Evolutionary conservation across 2,888 invertebrate genomes (phyloP).

Genomic region (Polydrusus tereticollis): DNA sequence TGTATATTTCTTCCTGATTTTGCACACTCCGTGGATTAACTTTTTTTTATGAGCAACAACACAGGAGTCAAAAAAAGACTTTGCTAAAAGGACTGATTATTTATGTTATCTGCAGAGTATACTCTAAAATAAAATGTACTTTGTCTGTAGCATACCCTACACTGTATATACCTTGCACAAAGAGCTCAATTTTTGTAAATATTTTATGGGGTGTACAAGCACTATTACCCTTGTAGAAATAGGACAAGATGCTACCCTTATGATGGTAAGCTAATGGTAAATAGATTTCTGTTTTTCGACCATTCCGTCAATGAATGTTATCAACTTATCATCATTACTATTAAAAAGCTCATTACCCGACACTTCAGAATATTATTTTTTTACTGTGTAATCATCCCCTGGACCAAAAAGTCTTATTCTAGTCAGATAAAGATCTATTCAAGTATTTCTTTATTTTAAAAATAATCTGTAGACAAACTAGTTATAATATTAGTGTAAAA

Average conservation of each 20-base stretch:
- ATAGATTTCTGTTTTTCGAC: too few relatives aligned
- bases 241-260: neutral
- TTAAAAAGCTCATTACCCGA: neutral
- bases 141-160: too few relatives aligned
- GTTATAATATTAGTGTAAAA: conserved; percentile 8
- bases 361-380: neutral
- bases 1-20: too few relatives aligned
- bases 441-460: conserved; percentile 3
- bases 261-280: too few relatives aligned
- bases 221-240: conserved; percentile 24
- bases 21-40: neutral
- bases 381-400: neutral
- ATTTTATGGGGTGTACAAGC: conserved; percentile 29
- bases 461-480: neutral
- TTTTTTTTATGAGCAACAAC: neutral
- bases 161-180: conserved; percentile 25
- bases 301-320: too few relatives aligned
- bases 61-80: neutral
- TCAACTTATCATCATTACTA: too few relatives aligned
- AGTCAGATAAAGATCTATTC: conserved; percentile 10
- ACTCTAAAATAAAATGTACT: too few relatives aligned
- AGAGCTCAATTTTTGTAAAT: conserved; percentile 31
- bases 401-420: conserved; percentile 28
- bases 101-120: too few relatives aligned
- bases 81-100: conserved; percentile 9